Percentiles rank a stretch among this genome's conserved stretches.
These are phyloP conservation scores for Monoplex corrugatus DNA, from an alignment of 2,888 invertebrate genomes.

Conservation along the genomic window DNA sequence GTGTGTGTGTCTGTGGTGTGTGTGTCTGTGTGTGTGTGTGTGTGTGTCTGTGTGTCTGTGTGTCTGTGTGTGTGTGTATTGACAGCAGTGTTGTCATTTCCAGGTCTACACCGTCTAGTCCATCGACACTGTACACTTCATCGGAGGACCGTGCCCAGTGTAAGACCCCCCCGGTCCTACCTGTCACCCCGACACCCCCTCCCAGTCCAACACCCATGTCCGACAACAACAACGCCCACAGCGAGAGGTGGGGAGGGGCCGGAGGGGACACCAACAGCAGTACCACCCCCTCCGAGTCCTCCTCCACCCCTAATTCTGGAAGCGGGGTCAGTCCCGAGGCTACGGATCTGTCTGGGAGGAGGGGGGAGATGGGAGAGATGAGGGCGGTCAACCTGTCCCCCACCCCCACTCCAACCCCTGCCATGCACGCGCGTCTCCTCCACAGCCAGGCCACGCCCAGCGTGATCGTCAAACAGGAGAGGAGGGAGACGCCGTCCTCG, in stretches of 20 bases:
- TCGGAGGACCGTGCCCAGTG: neutral
- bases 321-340: conserved; percentile 24
- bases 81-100: neutral
- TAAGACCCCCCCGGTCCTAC: neutral
- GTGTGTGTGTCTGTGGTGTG: neutral
- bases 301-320: neutral
- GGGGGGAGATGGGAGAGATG: neutral
- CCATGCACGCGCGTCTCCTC: too few species aligned
- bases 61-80: neutral
- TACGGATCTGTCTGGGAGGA: conserved; percentile 38
- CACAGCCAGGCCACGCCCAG: conserved; percentile 21
- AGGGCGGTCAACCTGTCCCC: neutral
- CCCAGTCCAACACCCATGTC: conserved; percentile 20
- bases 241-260: neutral
- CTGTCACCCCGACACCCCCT: neutral
- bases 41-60: conserved; percentile 33
- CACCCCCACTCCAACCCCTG: neutral
- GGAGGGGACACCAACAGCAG: neutral
- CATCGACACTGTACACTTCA: neutral
- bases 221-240: neutral
- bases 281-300: neutral
- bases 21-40: conserved; percentile 24
- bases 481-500: conserved; percentile 22
- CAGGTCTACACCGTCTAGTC: conserved; percentile 13
- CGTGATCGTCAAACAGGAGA: conserved; percentile 44